These are phyloP conservation scores for Drosophila willistoni DNA, from an alignment of 1,140 invertebrate species.

Conservation along the genomic window DNA sequence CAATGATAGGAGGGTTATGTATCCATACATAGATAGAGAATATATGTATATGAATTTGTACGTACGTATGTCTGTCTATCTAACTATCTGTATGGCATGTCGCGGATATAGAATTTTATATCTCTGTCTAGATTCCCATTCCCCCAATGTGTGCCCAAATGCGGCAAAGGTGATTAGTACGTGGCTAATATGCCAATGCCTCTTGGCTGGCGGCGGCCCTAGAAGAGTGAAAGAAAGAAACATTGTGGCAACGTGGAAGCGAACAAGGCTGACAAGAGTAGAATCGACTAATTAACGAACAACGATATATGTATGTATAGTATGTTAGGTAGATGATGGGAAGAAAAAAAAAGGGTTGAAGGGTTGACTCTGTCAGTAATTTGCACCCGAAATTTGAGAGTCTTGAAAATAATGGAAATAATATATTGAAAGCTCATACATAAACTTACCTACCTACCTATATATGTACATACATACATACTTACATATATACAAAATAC, in stretches of 20 bases:
- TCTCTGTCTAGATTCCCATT: conserved; percentile 44
- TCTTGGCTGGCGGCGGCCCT: conserved; percentile 29
- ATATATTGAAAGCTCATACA: conserved; percentile 18
- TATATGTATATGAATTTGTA: no score
- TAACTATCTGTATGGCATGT: conserved; percentile 24
- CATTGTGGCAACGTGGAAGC: not conserved
- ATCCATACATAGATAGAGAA: conserved; percentile 3
- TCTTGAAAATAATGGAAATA: conserved; percentile 39
- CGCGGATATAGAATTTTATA: conserved; percentile 43
- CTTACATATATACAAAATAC: not conserved
- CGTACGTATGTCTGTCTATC: not conserved
- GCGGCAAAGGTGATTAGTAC: conserved; percentile 65
- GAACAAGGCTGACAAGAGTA: not conserved
- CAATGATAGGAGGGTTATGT: not conserved
- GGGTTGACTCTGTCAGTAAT: conserved; percentile 22
- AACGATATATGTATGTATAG: no score
- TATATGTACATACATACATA: conserved; percentile 16
- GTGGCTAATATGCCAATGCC: conserved; percentile 51
- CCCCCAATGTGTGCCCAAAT: conserved; percentile 33
- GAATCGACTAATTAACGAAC: conserved; percentile 7
- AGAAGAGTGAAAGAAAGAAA: not conserved
- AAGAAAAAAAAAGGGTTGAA: not conserved
- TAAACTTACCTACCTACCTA: conserved; percentile 6
- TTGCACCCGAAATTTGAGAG: conserved; percentile 68
- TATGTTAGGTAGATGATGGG: not conserved